Evolutionary conservation across 2,888 invertebrate genomes (phyloP), one percentile per base, ranked within the genome.

Genomic region (Amaurobius ferox): DNA sequence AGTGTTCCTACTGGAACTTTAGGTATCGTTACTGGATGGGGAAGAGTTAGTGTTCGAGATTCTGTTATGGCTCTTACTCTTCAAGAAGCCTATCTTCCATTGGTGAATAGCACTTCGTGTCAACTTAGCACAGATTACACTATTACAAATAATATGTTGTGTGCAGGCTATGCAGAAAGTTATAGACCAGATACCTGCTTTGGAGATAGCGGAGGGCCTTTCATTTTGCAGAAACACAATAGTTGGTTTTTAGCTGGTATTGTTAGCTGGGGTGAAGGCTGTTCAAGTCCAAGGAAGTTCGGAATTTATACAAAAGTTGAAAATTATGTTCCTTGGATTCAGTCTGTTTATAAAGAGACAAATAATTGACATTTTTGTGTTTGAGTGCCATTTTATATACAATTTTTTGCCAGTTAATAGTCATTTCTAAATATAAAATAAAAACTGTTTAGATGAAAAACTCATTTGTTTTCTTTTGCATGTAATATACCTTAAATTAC

Each of bases 261-360:
- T 19, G 88, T 89, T 23, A 89, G 89, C 30, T 89, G 89, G 89
- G 89, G 89, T 28, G 89, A 89, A 85, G 89, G 89, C 9, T 89
- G 89, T 68, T 89, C 88, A 16, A 86, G 71, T 9, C 85, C 88
- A 19, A 88, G 83, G n/a, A 89, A 89, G 35, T 89, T 88, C 88
- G 89, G 89, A 5, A 86, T 89, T 61, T 89, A 89, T 66, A 89
- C 89, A 23, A 88, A 88, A 76, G 88, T 89, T 29, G 88, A 88
- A 23, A 88, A 79, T 28, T 89, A 88, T 64, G 66, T 88, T n/a
- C 26, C 86, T n/a, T 89, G 89, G 89, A 88, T 89, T 64, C 62
- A 76, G 23, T 76, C 74, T 23, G 55, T 55, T 3, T 55, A n/a
- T n/a, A n/a, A n/a, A n/a, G n/a, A n/a, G n/a, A n/a, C n/a, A n/a